A percentile compares a stretch with the other conserved stretches of the same genome.
These are phyloP conservation scores for Scaeva pyrastri DNA, from an alignment of 2,888 invertebrate species.

Conservation along the genomic window DNA sequence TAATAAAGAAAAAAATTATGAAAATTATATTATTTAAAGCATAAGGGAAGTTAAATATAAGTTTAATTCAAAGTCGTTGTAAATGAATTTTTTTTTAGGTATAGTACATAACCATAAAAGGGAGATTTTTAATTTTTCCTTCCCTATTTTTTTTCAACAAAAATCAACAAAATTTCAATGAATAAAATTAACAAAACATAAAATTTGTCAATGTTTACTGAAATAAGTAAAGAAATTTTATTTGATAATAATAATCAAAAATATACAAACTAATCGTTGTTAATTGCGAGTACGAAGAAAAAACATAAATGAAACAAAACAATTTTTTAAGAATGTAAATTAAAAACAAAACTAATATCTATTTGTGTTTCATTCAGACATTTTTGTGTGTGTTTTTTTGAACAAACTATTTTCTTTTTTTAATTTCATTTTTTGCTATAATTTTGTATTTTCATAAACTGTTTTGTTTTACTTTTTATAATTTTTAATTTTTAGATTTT, in stretches of 20 bases:
- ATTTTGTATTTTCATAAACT: constrained; percentile 54
- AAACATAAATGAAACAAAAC: constrained; percentile 2
- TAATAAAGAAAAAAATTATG: not conserved
- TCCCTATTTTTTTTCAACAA: constrained; percentile 42
- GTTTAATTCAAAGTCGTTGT: constrained; percentile 61
- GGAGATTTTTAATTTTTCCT: constrained; percentile 1
- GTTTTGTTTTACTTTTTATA: constrained; percentile 20
- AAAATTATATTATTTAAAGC: constrained; percentile 4
- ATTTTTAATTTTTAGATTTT: constrained; percentile 14
- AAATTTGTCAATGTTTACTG: constrained; percentile 20
- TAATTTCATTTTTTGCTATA: constrained; percentile 18
- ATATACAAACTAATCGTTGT: constrained; percentile 28
- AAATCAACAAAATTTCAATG: constrained; percentile 55
- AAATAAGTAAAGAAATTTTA: constrained; percentile 16
- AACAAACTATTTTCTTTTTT: constrained; percentile 56
- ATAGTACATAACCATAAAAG: constrained; percentile 19
- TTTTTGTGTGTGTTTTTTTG: constrained; percentile 37
- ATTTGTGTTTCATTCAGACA: constrained; percentile 72
- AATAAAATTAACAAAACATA: constrained; percentile 48
- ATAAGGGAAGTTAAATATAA: not conserved
- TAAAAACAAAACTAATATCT: constrained; percentile 54
- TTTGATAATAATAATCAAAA: constrained; percentile 10
- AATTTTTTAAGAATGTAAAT: constrained; percentile 23
- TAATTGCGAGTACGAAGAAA: constrained; percentile 13
- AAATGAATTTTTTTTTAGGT: constrained; percentile 42